Base-by-base conservation (phyloP, 2,113 vertebrate genomes). In the Megaleporinus macrocephalus region DNA sequence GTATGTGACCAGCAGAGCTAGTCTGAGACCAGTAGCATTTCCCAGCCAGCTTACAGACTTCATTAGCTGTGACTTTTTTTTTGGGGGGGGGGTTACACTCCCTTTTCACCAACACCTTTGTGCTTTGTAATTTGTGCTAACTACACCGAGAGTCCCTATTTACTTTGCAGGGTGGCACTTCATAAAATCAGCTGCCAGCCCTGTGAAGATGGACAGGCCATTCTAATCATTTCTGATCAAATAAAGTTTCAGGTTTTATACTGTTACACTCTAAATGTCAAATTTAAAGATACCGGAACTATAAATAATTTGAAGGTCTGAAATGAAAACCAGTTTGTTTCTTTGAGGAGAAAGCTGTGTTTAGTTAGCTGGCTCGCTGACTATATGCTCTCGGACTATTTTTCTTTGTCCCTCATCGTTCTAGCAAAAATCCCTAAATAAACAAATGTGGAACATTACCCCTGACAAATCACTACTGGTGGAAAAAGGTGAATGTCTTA, bases 111-210 rank as follows among this genome's bases (percentile, higher is more conserved):
- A 4, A 7, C 20, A 22, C 53, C 57, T 61, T 66, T 7, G 5
- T 47, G 78, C 66, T 68, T 79, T 79, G 71, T 75, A 73, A 88
- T 81, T 81, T 79, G 78, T 29, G 66, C 75, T 85, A 80, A 76
- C 70, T 47, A 62, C 74, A 47, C 51, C 0, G n/a, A 81, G 70
- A 81, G 72, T 63, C 81, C 29, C 70, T 13, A 49, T 77, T 86
- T 69, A 78, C 81, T 88, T 85, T 79, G 78, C 83, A 85, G 51
- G 65, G 80, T 83, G 83, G 79, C 85, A 88, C 78, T 73, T 85
- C 85, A 83, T 88, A 84, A 88, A 88, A 76, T 10, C 22, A 53
- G 20, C 36, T 66, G 26, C 49, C n/a, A 26, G 70, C 27, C 73
- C 78, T 47, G 73, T 86, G 69, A 82, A 84, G 53, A 24, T 22